Evolutionary conservation across 2,797 vertebrate species (phyloP), one percentile per base, ranked within the genome.

Genomic region (Arrhamphus sclerolepis): DNA sequence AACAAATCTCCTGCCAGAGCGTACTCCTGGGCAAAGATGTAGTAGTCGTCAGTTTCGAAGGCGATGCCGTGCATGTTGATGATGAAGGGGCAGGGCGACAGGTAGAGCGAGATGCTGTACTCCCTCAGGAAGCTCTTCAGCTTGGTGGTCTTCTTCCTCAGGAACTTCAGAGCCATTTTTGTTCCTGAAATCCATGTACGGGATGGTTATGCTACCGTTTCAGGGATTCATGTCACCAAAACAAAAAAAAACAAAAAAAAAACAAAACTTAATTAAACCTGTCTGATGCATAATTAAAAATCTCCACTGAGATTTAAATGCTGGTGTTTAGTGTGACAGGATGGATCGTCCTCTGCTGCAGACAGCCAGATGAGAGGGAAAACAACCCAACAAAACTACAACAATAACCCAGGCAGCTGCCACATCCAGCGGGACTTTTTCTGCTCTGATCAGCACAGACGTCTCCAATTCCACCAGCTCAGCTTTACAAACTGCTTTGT

Each of bases 21-120:
- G 14, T 89, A 93, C 88, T 94, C 93, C 80, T 94, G 93, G 38
- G 92, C 93, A 14, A 94, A 94, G 76, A 93, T 83, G 76, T 94
- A 94, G 85, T 86, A 91, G 5, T 94, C 91, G 6, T 93, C 91
- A 0, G 93, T 94, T 54, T 94, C 90, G 24, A 94, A 93, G 74
- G 91, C 89, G 17, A 94, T 92, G 68, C 92, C 92, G n/a, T 88
- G 90, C 91, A 93, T 93, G 87, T 90, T 92, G 81, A 94, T 94
- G 83, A 94, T 92, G 85, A 92, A 93, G 6, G 92, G 92, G 40
- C 92, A 94, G 24, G 92, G 89, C 3, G 92, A 94, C 72, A 94
- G 86, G 77, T 92, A 94, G 2, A 93, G 91, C 0, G 93, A 93
- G 65, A 92, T 77, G 87, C 92, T 93, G 81, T 92, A 94, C 80